phyloP scores from a whole-genome alignment of 2,888 invertebrate species.

The Drosophila picticornis region DNA sequence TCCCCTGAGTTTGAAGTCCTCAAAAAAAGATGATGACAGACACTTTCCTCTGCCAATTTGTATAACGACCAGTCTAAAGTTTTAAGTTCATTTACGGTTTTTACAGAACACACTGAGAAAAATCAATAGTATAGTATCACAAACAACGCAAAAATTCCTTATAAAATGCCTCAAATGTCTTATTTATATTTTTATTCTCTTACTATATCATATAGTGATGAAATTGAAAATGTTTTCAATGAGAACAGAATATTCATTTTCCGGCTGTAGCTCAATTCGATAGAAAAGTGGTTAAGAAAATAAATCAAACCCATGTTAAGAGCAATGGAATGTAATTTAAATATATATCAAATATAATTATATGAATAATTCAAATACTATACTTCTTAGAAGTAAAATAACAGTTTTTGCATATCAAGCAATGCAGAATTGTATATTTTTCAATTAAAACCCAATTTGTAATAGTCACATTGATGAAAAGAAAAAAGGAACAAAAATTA shows the following conservation, averaged over 20 bases:
- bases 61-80: neutral
- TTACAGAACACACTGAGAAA: neutral
- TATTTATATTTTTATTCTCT: neutral
- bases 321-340: neutral
- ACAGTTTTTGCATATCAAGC: neutral
- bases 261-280: neutral
- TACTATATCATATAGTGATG: neutral
- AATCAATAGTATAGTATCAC: neutral
- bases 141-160: no score
- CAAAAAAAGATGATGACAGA: neutral
- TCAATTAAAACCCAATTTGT: neutral
- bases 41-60: neutral
- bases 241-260: neutral
- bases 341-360: neutral
- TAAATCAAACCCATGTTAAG: neutral
- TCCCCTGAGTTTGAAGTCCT: neutral
- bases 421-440: neutral
- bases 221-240: neutral
- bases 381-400: neutral
- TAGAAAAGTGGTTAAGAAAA: neutral
- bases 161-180: neutral
- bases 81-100: neutral
- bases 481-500: neutral
- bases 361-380: neutral
- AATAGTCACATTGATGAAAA: neutral